Base-by-base conservation (phyloP, 2,113 vertebrate genomes). In the Bubo blakistoni region DNA sequence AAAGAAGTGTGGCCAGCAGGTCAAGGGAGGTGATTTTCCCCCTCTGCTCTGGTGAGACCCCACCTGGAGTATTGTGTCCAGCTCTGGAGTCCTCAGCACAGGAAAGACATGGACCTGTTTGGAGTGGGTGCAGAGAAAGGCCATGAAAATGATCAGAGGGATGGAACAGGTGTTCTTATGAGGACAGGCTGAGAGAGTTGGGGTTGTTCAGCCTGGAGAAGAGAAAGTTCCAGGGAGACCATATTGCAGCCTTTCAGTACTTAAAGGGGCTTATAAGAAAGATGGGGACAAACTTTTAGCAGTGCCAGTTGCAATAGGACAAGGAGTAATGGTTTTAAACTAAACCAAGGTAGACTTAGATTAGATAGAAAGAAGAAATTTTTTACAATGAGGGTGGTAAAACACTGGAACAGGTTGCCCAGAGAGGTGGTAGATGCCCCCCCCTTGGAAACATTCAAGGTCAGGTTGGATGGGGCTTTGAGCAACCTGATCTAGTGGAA, bases 21-120 rank as follows among this genome's bases (percentile, higher is more conserved):
- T 13, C 2, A 0, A 26, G 42, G 20, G 25, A n/a, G 16, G 9
- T 2, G 34, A 47, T 34, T 27, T 18, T 40, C 6, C 18, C 12
- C 19, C 40, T 57, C 38, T 0, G 2, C 29, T 38, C 69, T 42
- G 4, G 11, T 24, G 27, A 61, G 12, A 44, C 3, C 4, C 16
- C 55, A 74, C 8, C 34, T 30, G 19, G 9, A 61, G 40, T 30
- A 5, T 24, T 26, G 29, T 2, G 0, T 66, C 10, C 52, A 72
- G 32, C 66, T 91, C 42, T 65, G 36, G 19, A 21, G n/a, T 3
- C n/a, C 46, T 10, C 63, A 63, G 4, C 6, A 42, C 3, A 42
- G 4, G 19, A 47, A 55, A 7, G 20, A 62, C 30, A 57, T 7
- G 4, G 24, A 77, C 7, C 14, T 62, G 16, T 19, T 63, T n/a